These are phyloP conservation scores for Agrochola macilenta DNA, from an alignment of 2,888 invertebrate species.

Conservation along the genomic window DNA sequence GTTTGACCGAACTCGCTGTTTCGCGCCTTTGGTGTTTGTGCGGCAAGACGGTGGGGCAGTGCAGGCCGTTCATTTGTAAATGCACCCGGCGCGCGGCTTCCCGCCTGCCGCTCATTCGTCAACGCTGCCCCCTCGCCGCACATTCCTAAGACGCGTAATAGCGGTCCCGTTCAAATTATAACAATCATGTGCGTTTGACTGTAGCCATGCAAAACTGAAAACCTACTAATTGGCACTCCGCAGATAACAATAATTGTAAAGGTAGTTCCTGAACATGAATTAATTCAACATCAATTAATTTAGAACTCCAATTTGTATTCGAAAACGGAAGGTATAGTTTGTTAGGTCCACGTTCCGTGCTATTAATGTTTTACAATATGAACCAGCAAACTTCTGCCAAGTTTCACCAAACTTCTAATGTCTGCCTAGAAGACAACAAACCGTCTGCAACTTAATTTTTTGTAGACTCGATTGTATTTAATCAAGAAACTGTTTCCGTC, in stretches of 20 bases:
- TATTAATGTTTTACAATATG: neutral
- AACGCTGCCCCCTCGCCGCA: too few species aligned
- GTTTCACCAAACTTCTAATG: neutral
- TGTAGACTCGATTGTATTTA: neutral
- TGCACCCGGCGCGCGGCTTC: too few species aligned
- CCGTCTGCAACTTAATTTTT: neutral
- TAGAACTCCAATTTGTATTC: conserved; percentile 1
- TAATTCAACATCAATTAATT: neutral
- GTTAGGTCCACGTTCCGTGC: too few species aligned
- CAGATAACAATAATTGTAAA: neutral
- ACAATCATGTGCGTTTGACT: neutral
- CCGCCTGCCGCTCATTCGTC: too few species aligned
- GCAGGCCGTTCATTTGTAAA: too few species aligned
- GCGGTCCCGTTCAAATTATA: too few species aligned
- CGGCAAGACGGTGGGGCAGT: too few species aligned
- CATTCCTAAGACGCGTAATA: too few species aligned
- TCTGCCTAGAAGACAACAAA: neutral
- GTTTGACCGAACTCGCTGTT: too few species aligned
- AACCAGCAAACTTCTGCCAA: neutral
- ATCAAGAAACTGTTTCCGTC: neutral
- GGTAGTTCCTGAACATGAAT: neutral
- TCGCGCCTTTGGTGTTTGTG: too few species aligned
- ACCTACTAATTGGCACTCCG: neutral
- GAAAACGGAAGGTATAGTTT: neutral
- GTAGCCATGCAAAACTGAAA: neutral